Base-by-base conservation (phyloP, 2,113 vertebrate genomes). In the Capricornis sumatraensis region DNA sequence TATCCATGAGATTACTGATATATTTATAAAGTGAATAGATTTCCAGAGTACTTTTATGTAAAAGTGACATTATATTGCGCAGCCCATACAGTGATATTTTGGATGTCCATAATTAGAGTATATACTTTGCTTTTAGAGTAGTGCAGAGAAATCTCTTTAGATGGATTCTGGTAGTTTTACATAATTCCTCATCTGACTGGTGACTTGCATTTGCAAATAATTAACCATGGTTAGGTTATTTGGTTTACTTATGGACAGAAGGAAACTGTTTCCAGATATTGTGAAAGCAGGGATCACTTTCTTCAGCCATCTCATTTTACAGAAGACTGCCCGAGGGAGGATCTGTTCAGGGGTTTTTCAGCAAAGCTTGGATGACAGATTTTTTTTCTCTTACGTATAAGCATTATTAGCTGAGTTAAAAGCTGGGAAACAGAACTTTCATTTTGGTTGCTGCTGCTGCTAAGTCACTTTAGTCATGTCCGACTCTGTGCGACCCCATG, bases 141-240 rank as follows among this genome's bases (percentile, higher is more conserved):
- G 55, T 76, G 45, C 74, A 57, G 17, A 40, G 86, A 16, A 52
- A 53, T 85, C 60, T 74, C 30, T 97, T 84, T 95, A 90, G 47
- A 30, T 94, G 55, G 82, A 87, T 94, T 96, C 27, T 76, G 64
- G 13, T 94, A 17, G 40, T 95, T 96, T 95, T 87, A 12, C 11
- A 11, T 36, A 84, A 90, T 92, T 52, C 11, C 3, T 67, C 33
- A 94, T 92, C 43, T 90, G 60, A 55, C 33, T 28, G 58, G 25
- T 92, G 36, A 16, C n/a, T 94, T 92, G 23, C 33, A 57, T 87
- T 97, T 93, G 47, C 53, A 86, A 91, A 52, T 45, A 74, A 71
- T 91, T 87, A 90, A 95, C 90, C 25, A n/a, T 76, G 27, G 55
- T 87, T 97, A 82, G 76, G 55, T 76, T 89, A 91, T 84, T 92